Evolutionary conservation across 1,140 invertebrate genomes (phyloP).

Genomic region (Coenobita brevimanus): DNA sequence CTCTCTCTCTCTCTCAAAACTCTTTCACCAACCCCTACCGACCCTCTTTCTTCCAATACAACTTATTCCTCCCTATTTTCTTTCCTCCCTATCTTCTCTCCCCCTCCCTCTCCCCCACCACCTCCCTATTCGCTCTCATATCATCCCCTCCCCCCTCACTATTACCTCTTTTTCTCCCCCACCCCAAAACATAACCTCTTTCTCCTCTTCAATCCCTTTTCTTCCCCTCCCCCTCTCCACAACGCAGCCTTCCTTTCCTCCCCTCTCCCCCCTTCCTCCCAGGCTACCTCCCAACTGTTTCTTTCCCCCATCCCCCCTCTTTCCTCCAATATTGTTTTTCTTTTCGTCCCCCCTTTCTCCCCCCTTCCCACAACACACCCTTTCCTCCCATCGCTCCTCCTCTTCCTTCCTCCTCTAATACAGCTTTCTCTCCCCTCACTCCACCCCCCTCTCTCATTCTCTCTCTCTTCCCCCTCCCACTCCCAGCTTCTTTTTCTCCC

Average conservation of each 20-base stretch:
- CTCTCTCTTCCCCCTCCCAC: not conserved
- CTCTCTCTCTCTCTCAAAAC: constrained; percentile 13
- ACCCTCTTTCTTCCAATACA: not conserved
- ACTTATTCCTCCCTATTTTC: not conserved
- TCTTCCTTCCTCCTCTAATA: not conserved
- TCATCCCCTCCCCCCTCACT: not conserved
- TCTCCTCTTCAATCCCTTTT: not conserved
- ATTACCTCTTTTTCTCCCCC: not conserved
- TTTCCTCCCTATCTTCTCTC: not conserved
- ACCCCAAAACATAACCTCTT: not conserved
- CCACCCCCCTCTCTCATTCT: not conserved
- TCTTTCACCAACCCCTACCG: not conserved
- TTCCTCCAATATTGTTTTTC: not conserved
- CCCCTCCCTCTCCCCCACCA: not conserved
- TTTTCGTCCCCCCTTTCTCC: not conserved
- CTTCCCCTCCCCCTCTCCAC: not conserved
- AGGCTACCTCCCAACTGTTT: too few relatives aligned
- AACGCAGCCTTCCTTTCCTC: not conserved
- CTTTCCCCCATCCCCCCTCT: too few relatives aligned
- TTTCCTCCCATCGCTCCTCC: not conserved
- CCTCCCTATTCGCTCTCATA: not conserved
- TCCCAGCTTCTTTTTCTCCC: not conserved
- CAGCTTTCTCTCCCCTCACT: not conserved
- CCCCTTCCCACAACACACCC: not conserved
- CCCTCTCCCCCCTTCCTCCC: not conserved